Evolutionary conservation across 2,888 invertebrate species (phyloP).

Genomic region (Epinotia brunnichana): DNA sequence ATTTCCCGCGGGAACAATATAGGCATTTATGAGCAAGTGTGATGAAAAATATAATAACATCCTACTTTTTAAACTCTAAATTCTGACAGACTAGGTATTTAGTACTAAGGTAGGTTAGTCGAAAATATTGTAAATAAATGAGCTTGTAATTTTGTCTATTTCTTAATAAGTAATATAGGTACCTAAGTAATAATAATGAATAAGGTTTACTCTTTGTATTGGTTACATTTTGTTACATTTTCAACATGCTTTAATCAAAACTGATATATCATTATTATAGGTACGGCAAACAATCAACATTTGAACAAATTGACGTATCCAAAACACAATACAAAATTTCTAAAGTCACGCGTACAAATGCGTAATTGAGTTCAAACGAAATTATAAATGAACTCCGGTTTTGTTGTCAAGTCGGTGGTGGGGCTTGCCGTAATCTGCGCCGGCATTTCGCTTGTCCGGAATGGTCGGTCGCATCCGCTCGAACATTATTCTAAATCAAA

Average conservation of each 20-base stretch:
- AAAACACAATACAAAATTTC: conserved; percentile 32
- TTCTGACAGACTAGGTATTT: too few relatives aligned
- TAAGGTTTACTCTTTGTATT: too few relatives aligned
- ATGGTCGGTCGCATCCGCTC: conserved; percentile 31
- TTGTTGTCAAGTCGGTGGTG: conserved; percentile 45
- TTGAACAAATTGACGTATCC: conserved; percentile 29
- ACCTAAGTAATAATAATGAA: too few relatives aligned
- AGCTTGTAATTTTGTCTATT: too few relatives aligned
- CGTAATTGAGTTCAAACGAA: conserved; percentile 45
- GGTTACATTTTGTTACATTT: too few relatives aligned
- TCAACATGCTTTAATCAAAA: neutral
- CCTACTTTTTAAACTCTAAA: too few relatives aligned
- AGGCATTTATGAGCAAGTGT: too few relatives aligned
- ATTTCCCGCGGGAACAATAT: too few relatives aligned
- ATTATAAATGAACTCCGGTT: conserved; percentile 49
- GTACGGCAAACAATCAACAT: conserved; percentile 1
- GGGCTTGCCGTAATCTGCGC: conserved; percentile 44
- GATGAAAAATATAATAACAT: too few relatives aligned
- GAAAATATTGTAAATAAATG: too few relatives aligned
- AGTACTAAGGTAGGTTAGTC: too few relatives aligned
- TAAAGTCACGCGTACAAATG: conserved; percentile 44
- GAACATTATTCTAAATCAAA: conserved; percentile 46
- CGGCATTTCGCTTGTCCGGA: conserved; percentile 43
- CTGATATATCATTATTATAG: neutral
- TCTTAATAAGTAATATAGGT: too few relatives aligned